Base-by-base conservation (phyloP, 2,113 vertebrate species). In the Tenrec ecaudatus region DNA sequence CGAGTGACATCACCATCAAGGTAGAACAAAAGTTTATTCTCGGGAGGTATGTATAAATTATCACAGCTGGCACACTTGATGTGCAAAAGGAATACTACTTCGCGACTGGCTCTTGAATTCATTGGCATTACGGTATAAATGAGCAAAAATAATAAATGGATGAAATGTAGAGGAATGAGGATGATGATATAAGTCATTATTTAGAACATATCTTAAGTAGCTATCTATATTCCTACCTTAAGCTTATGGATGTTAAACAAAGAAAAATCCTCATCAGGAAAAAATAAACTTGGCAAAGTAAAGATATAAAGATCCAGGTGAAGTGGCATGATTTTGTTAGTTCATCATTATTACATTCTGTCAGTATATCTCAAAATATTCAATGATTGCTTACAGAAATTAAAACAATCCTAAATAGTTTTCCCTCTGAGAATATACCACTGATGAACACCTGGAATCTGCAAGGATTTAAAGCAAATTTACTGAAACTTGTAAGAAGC, bases 371-470 rank as follows among this genome's bases (percentile, higher is more conserved):
- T 33, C 36, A 92, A 95, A 84, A 73, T 87, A 73, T 76, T 89
- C 60, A 27, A 27, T 57, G 73, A 93, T 84, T 93, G 73, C 77
- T 89, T n/a, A 36, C 73, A 60, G 62, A 2, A 43, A 94, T 93
- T 95, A 96, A 91, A 91, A 89, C 91, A 95, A 88, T 91, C 31
- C 75, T 79, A 58, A 57, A 27, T 43, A 82, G 86, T 78, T 94
- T 85, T 10, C 53, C 36, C 17, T 80, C 68, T 69, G 64, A 79
- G 60, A n/a, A 43, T 20, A 71, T 3, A 76, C 25, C 31, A 43
- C 31, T 94, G 81, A 91, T 93, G 86, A 95, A 33, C 91, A 95
- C 71, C 81, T 95, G 92, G 90, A 95, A 62, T 47, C 31, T 71
- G 68, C 81, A 88, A 38, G 9, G 0, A 1, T 82, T 89, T 88